Evolutionary conservation across 1,140 invertebrate species (phyloP), one percentile per base, ranked within the genome.

Genomic region (Thaumatotibia leucotreta): DNA sequence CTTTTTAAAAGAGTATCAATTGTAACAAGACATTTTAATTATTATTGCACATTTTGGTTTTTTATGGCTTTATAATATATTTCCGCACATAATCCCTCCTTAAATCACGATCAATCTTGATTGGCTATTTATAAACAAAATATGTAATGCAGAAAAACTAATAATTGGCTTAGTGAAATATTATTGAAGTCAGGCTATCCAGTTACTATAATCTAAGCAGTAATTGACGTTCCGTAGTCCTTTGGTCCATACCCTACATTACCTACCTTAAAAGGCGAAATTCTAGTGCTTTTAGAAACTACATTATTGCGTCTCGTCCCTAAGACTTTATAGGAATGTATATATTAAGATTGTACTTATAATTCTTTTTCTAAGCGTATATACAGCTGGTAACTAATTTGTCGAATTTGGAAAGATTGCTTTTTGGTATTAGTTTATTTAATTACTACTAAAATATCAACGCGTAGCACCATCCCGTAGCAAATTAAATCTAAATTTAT

Each of bases 391-490:
- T 74, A 76, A 72, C 68, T 64, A 63, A 58, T 66, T 68, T 65
- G 63, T 70, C 70, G 35, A 69, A 66, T 70, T 73, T 71, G 61
- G 66, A 64, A 64, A 29, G 6, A 62, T 69, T 67, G 35, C 32
- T 71, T 74, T 76, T 76, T 74, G 66, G 69, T 69, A 67, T 70
- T 31, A 63, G 31, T 39, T 61, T 68, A 45, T 33, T 66, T 61
- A 70, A 61, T 66, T 20, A 69, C 61, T 39, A 20, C 0, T 20
- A 45, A 66, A 64, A 50, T 71, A 71, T 69, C 29, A 61, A 69
- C 68, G 67, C 71, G 32, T 74, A 76, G 74, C 74, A 76, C 74
- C 67, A 72, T 68, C 45, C 67, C 72, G 31, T 70, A 76, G 74
- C 66, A 62, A 33, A 17, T 61, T 24, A 32, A 39, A 61, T 32